A percentile compares a stretch with the other conserved stretches of the same genome.
Evolutionary conservation across 2,113 vertebrate species (phyloP).

Genomic region (Pterocles gutturalis): DNA sequence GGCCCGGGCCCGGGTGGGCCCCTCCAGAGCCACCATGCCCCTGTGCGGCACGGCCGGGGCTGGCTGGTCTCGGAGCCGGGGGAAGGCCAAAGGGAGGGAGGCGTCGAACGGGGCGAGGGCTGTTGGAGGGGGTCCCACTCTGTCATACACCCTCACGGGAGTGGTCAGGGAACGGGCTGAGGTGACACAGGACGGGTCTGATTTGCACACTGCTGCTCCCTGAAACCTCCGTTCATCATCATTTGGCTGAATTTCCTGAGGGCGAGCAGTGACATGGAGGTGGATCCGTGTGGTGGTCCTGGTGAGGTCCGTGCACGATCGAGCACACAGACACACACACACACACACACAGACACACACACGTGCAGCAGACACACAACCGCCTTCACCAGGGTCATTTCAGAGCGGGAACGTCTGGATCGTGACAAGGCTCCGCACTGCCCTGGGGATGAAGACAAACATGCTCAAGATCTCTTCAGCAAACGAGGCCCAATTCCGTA

Average conservation of each 20-base stretch:
- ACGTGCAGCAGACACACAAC: fast-evolving
- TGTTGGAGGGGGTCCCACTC: fast-evolving
- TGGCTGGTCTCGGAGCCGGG: fast-evolving
- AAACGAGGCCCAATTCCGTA: fast-evolving
- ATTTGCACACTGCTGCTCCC: fast-evolving
- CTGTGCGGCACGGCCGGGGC: neutral
- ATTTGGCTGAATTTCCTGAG: fast-evolving
- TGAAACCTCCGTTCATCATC: fast-evolving
- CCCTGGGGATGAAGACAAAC: neutral
- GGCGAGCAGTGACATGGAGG: fast-evolving
- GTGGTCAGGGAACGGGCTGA: fast-evolving
- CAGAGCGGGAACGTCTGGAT: fast-evolving
- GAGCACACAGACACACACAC: too few species aligned
- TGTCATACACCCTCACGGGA: fast-evolving
- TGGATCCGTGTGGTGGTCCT: fast-evolving
- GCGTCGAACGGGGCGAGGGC: neutral
- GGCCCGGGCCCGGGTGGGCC: neutral
- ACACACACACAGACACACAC: too few species aligned
- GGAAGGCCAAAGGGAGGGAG: neutral
- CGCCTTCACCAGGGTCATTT: fast-evolving
- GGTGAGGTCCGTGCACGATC: fast-evolving
- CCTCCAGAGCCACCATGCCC: fast-evolving
- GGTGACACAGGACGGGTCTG: fast-evolving
- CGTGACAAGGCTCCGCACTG: fast-evolving
- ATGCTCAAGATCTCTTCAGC: neutral